Evolutionary conservation across 2,113 vertebrate genomes (phyloP), one percentile per base, ranked within the genome.

Genomic region (Pelusios castaneus): DNA sequence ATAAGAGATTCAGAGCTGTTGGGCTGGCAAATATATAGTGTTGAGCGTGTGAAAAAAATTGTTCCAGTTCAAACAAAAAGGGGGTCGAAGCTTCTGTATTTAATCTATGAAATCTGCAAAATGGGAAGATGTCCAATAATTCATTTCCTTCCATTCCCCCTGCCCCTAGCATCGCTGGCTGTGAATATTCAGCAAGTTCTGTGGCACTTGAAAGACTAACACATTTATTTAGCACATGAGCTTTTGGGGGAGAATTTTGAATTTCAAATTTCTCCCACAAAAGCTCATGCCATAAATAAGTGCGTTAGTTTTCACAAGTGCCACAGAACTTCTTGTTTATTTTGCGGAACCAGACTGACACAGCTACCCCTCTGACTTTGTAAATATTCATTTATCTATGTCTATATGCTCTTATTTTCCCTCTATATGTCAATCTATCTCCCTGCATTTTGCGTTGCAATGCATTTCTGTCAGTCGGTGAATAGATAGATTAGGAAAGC

Each of bases 91-190:
- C n/a, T 25, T 22, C 38, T 43, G 38, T 12, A 24, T 22, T 38
- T 38, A 19, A 41, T 25, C 70, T 43, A 22, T 43, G 38, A 24
- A 43, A 75, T 25, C 22, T 75, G 70, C 70, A 41, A n/a, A 34
- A 24, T 14, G 38, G 70, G 38, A 16, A 25, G 21, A 25, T 12
- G 41, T 6, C 41, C 70, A 43, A 43, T 22, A 75, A 12, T 43
- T 43, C 38, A 34, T 38, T 9, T n/a, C 16, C 13, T 21, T 9
- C 19, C 16, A 2, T 2, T 3, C 6, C 5, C 43, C 8, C 25
- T 14, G 16, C 25, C 2, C 14, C 31, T 27, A 8, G 29, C 31
- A 11, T 49, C 34, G 5, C 19, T 22, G 2, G 78, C n/a, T 80
- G 3, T n/a, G 10, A 47, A 47, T 47, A 47, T 47, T 47, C 47